Evolutionary conservation across 2,113 vertebrate genomes (phyloP).

Genomic region (Laticauda colubrina): DNA sequence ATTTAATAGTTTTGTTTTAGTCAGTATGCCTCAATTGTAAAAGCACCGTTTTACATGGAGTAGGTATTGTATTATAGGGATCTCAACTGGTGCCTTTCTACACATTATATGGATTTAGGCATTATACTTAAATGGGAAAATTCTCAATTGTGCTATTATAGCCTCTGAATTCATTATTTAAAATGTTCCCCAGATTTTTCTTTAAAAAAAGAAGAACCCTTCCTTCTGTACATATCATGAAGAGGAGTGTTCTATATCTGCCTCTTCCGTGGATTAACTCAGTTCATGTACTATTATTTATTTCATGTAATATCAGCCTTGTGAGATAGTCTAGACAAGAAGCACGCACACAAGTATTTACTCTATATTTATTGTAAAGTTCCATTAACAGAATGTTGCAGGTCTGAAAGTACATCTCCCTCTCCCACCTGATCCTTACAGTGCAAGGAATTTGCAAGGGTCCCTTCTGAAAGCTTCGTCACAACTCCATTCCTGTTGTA

Average conservation of each 20-base stretch:
- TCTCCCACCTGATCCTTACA: not conserved
- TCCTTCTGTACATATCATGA: not conserved
- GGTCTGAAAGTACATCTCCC: not conserved
- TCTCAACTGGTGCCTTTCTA: not conserved
- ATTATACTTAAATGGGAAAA: not conserved
- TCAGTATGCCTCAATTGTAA: not conserved
- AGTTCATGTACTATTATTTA: not conserved
- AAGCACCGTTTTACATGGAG: fast-evolving
- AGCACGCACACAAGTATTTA: not conserved
- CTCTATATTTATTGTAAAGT: not conserved
- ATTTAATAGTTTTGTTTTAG: conserved; percentile 14
- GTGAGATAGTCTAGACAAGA: not conserved
- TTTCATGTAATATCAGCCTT: not conserved
- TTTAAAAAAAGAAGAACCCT: not conserved
- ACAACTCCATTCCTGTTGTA: not conserved
- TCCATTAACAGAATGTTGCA: not conserved
- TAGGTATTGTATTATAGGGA: not conserved
- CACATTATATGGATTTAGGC: not conserved
- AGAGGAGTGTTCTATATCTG: not conserved
- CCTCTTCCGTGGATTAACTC: not conserved
- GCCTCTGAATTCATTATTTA: not conserved
- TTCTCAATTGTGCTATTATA: not conserved
- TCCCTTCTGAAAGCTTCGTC: not conserved
- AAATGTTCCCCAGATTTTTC: not conserved
- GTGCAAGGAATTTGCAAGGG: not conserved